Evolutionary conservation across 2,888 invertebrate species (phyloP), one percentile per base, ranked within the genome.

Genomic region (Drosophila lutescens): DNA sequence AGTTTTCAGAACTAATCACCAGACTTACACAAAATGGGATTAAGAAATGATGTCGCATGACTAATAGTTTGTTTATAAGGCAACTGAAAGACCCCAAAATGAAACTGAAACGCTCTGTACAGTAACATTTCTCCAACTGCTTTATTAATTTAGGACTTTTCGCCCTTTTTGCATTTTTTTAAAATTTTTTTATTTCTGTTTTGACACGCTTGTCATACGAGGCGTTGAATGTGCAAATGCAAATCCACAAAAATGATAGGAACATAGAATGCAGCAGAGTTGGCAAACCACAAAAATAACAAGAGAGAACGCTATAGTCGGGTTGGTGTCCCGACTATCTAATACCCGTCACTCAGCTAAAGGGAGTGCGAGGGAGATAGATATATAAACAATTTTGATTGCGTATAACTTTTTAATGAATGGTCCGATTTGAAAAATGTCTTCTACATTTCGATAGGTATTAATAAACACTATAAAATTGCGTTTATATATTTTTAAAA

Each of bases 181-280:
- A 10, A 20, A 10, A 26, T 15, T 32, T 13, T 17, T 20, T 23
- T 41, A 10, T 30, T 40, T 55, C 20, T 55, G 51, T 40, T 51
- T 68, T 65, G 62, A 74, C 67, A 63, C 50, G 60, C 66, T 53
- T 66, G 61, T 78, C 70, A 71, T 54, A 53, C 66, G 65, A 66
- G 62, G 59, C 78, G 51, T 62, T 79, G 68, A 78, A 71, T 80
- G 69, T 66, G 76, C 68, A 62, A 80, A 80, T 78, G 76, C 68
- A 62, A 80, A 80, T 78, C 80, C 78, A 84, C 84, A 80, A 78
- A 58, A 26, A 30, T 20, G 13, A 9, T 47, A 50, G 40, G 44
- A 41, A 10, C 47, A 26, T 17, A 51, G 34, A 58, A 54, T 59
- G 41, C 55, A 54, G 7, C 8, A 13, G 32, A 10, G 51, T 32